These are phyloP conservation scores for Bothrops jararaca DNA, from an alignment of 2,113 vertebrate species.

Conservation along the genomic window DNA sequence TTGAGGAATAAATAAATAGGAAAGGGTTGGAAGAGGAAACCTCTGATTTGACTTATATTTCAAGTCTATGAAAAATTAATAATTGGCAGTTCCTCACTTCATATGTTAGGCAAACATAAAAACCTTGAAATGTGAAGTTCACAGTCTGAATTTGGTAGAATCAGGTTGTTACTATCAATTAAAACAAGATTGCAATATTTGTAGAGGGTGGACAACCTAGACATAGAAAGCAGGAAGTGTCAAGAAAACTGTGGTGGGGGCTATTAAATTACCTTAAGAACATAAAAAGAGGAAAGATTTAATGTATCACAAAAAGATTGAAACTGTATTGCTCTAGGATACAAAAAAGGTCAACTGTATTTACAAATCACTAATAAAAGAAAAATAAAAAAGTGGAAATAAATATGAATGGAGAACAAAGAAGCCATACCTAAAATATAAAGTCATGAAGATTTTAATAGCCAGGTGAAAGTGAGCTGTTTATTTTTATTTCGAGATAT, in stretches of 20 bases:
- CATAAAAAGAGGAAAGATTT: background rate
- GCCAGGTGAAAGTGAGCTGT: background rate
- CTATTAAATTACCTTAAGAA: background rate
- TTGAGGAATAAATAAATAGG: background rate
- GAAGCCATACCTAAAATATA: background rate
- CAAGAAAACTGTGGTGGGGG: background rate
- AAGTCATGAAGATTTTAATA: conserved; percentile 19
- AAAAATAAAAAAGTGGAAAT: background rate
- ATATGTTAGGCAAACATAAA: background rate
- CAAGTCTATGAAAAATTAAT: background rate
- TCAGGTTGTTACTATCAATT: background rate
- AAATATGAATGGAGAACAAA: background rate
- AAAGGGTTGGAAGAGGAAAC: background rate
- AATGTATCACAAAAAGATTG: background rate
- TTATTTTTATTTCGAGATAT: accelerated
- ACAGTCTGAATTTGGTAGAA: background rate
- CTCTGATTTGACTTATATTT: background rate
- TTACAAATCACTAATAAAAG: background rate
- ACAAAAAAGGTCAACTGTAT: background rate
- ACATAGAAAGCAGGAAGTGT: background rate
- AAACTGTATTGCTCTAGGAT: background rate
- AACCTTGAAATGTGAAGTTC: background rate
- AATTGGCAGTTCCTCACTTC: background rate
- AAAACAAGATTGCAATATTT: background rate
- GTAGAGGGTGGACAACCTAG: background rate